Conservation (phyloP, 2,113 vertebrate species). For the Psettodes erumei region DNA sequence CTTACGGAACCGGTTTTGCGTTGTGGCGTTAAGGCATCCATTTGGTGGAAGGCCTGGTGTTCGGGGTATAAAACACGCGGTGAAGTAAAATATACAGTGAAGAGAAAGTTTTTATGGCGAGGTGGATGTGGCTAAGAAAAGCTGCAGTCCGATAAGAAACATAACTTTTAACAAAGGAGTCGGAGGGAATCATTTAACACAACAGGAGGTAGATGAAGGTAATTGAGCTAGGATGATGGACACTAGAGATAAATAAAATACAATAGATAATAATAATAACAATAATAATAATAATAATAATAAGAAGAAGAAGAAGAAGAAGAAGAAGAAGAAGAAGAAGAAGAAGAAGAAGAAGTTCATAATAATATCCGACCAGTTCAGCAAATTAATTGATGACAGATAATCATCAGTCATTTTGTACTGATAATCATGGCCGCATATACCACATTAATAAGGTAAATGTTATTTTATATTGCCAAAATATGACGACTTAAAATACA, state of each 20-base stretch:
- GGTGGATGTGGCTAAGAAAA: constrained; percentile 64
- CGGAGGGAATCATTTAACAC: not conserved
- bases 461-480: too few relatives aligned
- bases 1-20: too few relatives aligned
- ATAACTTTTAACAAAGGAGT: constrained; percentile 28
- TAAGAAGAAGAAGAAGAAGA: too few relatives aligned
- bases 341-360: too few relatives aligned
- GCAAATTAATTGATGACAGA: too few relatives aligned
- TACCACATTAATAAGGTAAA: not conserved
- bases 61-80: not conserved
- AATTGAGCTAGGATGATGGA: not conserved
- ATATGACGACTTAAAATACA: not conserved
- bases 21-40: not conserved
- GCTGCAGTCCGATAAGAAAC: constrained; percentile 64
- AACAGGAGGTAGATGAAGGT: not conserved
- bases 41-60: not conserved
- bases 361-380: too few relatives aligned
- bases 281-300: too few relatives aligned
- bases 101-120: constrained; percentile 62
- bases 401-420: too few relatives aligned
- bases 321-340: too few relatives aligned
- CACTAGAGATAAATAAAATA: not conserved
- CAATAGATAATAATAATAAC: too few relatives aligned
- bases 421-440: not conserved
- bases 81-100: constrained; percentile 39